phyloP scores from a whole-genome alignment of 2,888 invertebrate genomes.

The Charanyca ferruginea region DNA sequence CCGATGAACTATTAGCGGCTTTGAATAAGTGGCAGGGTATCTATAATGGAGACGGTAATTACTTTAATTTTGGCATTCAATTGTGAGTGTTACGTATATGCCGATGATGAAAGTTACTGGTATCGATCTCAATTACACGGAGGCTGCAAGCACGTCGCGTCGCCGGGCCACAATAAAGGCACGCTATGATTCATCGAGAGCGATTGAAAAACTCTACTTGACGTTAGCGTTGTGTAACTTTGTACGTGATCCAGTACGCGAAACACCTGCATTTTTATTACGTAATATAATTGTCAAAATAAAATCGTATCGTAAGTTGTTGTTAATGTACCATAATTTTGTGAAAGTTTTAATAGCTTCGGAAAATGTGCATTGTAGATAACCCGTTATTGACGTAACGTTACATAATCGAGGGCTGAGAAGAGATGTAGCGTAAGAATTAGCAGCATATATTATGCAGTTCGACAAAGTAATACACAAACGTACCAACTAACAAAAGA shows the following conservation, averaged over 20 bases:
- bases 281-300: conserved; percentile 88
- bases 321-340: conserved; percentile 79
- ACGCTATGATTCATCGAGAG: conserved; percentile 79
- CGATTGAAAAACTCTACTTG: conserved; percentile 84
- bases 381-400: conserved; percentile 37
- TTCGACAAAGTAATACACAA: conserved; percentile 1
- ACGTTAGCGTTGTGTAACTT: conserved; percentile 86
- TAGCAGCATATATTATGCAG: not conserved
- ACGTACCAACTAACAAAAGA: conserved; percentile 22
- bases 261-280: conserved; percentile 80
- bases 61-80: conserved; percentile 78
- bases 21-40: conserved; percentile 60
- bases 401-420: conserved; percentile 43
- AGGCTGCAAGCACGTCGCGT: conserved; percentile 73
- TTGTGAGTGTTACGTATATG: conserved; percentile 78
- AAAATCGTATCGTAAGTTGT: conserved; percentile 80
- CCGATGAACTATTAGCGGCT: conserved; percentile 70
- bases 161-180: conserved; percentile 68
- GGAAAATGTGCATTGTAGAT: conserved; percentile 63
- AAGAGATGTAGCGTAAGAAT: conserved; percentile 31
- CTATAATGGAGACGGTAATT: conserved; percentile 69
- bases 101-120: conserved; percentile 84
- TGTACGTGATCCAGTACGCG: conserved; percentile 87
- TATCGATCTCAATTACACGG: conserved; percentile 79
- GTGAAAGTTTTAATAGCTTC: conserved; percentile 81